These are phyloP conservation scores for Drosophila pallidifrons DNA, from an alignment of 1,140 invertebrate genomes.

Conservation along the genomic window DNA sequence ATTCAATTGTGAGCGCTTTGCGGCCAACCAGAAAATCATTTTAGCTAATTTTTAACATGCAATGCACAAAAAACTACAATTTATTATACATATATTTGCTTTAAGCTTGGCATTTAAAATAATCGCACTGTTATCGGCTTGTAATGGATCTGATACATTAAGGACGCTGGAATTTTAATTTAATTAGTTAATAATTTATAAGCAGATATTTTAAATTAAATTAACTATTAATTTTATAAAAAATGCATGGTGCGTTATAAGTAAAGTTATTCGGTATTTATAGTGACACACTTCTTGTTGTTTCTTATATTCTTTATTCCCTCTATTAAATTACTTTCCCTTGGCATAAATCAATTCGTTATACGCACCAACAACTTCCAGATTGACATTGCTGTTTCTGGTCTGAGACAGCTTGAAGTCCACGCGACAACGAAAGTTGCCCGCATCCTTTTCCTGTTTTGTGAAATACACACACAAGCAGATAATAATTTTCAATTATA, in stretches of 20 bases:
- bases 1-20: slow-evolving; percentile 70
- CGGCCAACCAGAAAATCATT: slow-evolving; percentile 69
- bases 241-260: no score
- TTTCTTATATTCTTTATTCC: no score
- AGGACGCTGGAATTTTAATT: neutral
- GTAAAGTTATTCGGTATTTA: no score
- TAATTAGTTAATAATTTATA: slow-evolving; percentile 2
- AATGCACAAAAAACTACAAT: neutral
- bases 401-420: slow-evolving; percentile 93
- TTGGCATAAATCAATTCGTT: slow-evolving; percentile 33
- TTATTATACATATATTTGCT: neutral
- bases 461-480: no score
- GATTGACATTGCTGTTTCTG: slow-evolving; percentile 91
- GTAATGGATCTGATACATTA: neutral
- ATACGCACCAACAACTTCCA: slow-evolving; percentile 93
- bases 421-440: slow-evolving; percentile 91
- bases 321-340: neutral
- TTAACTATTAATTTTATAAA: neutral
- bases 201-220: neutral
- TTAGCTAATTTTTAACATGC: slow-evolving; percentile 68
- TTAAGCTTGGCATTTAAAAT: neutral
- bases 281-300: no score
- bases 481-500: slow-evolving; percentile 85
- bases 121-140: neutral
- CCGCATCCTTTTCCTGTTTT: slow-evolving; percentile 88